Evolutionary conservation across 2,888 invertebrate species (phyloP).

Genomic region (Yponomeuta plumbellus): DNA sequence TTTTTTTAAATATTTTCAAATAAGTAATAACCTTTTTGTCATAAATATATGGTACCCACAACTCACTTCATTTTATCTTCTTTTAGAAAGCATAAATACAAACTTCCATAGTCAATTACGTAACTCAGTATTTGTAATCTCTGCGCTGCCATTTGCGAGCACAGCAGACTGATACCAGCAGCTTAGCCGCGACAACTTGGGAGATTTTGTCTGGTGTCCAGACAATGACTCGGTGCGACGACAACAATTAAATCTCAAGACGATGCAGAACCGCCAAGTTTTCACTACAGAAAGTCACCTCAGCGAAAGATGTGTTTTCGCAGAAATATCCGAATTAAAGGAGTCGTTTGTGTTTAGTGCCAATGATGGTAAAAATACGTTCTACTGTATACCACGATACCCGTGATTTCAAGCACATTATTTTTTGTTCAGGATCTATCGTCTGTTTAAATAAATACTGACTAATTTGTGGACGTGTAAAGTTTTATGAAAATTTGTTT

Average conservation of each 20-base stretch:
- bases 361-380: too few species aligned
- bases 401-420: too few species aligned
- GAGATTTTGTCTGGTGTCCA: constrained; percentile 4
- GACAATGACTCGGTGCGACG: constrained; percentile 12
- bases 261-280: not conserved
- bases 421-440: too few species aligned
- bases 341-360: too few species aligned
- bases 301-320: not conserved
- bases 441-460: too few species aligned
- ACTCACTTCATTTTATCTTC: not conserved
- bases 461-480: too few species aligned
- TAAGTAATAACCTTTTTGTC: too few species aligned
- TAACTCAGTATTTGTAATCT: not conserved
- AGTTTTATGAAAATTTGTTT: too few species aligned
- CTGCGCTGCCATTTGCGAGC: not conserved
- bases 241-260: constrained; percentile 11
- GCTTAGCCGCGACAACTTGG: constrained; percentile 3
- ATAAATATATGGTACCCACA: too few species aligned
- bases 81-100: not conserved
- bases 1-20: too few species aligned
- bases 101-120: not conserved
- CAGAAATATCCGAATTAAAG: not conserved
- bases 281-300: not conserved
- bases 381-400: too few species aligned
- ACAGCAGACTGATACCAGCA: not conserved